phyloP scores from a whole-genome alignment of 2,113 vertebrate genomes.

The Morone saxatilis region DNA sequence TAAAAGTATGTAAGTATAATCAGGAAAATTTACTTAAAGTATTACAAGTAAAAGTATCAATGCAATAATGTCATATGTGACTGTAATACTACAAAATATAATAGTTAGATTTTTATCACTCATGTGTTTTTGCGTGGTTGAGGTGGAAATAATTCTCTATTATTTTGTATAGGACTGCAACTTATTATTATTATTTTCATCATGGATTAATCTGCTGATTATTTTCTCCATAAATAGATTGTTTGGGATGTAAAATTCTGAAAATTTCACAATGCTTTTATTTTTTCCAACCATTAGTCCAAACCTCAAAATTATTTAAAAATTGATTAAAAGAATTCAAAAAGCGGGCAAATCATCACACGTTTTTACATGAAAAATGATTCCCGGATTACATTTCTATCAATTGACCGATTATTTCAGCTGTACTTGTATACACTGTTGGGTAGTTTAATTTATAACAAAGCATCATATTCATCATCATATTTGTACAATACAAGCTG shows the following conservation, averaged over 20 bases:
- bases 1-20: no score
- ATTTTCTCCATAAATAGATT: background rate
- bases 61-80: no score
- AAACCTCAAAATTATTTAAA: background rate
- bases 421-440: background rate
- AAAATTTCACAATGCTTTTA: background rate
- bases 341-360: background rate
- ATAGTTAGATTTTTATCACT: background rate
- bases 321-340: background rate
- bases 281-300: background rate
- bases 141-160: no score
- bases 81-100: background rate
- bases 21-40: no score
- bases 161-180: background rate
- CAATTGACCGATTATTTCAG: background rate
- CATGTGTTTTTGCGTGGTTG: no score
- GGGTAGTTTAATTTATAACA: no score
- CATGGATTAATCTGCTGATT: background rate
- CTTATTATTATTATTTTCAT: background rate
- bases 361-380: no score
- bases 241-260: background rate
- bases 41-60: no score
- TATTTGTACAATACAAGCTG: background rate
- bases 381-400: no score
- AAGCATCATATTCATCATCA: no score